A percentile compares a stretch with the other conserved stretches of the same genome.
Evolutionary conservation across 2,888 invertebrate genomes (phyloP).

Genomic region (Chrysina gloriosa): DNA sequence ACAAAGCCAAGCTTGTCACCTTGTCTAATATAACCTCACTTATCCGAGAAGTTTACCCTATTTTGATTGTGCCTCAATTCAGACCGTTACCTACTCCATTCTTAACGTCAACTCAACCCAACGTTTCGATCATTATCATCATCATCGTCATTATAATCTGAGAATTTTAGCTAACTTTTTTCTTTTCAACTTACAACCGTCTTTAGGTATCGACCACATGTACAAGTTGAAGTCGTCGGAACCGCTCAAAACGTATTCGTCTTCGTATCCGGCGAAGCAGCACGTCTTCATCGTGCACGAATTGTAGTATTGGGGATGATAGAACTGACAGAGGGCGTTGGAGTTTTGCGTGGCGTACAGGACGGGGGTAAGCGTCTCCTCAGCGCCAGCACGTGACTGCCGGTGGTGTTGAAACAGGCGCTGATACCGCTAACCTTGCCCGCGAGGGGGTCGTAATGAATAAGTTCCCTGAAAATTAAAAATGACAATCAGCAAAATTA

Average conservation of each 20-base stretch:
- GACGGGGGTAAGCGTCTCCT: conserved; percentile 86
- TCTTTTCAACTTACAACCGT: conserved; percentile 61
- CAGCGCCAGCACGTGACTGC: conserved; percentile 82
- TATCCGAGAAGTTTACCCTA: no score
- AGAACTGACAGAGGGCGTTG: conserved; percentile 85
- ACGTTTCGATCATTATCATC: no score
- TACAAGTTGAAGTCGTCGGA: conserved; percentile 96
- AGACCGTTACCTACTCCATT: no score
- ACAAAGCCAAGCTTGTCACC: no score
- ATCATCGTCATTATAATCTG: no score
- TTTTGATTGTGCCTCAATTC: no score
- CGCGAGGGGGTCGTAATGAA: conserved; percentile 73
- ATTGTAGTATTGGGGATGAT: conserved; percentile 92
- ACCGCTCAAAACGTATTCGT: conserved; percentile 91
- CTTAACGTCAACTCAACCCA: no score
- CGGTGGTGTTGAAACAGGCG: conserved; percentile 86
- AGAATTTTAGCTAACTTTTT: no score
- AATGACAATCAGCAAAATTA: not conserved
- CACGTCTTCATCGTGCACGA: conserved; percentile 98
- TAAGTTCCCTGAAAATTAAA: conserved; percentile 70
- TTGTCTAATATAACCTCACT: no score
- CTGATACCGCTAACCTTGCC: conserved; percentile 82
- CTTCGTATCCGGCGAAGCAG: conserved; percentile 90
- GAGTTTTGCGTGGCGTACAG: conserved; percentile 78
- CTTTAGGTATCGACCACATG: conserved; percentile 89